These are phyloP conservation scores for Fragum sueziense DNA, from an alignment of 2,888 invertebrate genomes.

Conservation along the genomic window DNA sequence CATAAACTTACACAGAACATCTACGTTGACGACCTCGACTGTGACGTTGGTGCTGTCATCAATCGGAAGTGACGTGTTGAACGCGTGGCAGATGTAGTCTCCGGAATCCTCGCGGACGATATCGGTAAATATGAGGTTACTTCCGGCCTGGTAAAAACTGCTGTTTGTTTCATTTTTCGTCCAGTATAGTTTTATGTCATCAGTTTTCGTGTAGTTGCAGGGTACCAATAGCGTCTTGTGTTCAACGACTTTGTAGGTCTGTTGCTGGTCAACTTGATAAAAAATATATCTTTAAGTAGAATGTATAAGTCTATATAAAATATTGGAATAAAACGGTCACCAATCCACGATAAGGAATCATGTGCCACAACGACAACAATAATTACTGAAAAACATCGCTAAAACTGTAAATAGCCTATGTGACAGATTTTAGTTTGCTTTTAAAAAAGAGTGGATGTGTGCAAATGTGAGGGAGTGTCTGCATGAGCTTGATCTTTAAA, in stretches of 20 bases:
- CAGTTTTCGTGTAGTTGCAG: background rate
- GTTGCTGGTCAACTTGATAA: background rate
- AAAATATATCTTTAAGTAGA: too few species aligned
- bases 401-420: too few species aligned
- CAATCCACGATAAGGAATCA: too few species aligned
- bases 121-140: constrained; percentile 11
- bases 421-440: too few species aligned
- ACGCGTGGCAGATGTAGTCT: constrained; percentile 14
- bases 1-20: constrained; percentile 9
- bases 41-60: constrained; percentile 5
- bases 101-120: constrained; percentile 3
- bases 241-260: constrained; percentile 1
- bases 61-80: constrained; percentile 19
- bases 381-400: too few species aligned
- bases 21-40: constrained; percentile 4
- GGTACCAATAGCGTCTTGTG: constrained; percentile 9
- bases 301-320: too few species aligned
- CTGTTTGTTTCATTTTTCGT: constrained; percentile 6
- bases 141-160: constrained; percentile 14
- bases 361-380: too few species aligned
- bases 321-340: too few species aligned
- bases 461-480: too few species aligned
- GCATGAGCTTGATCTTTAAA: too few species aligned
- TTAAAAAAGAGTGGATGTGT: too few species aligned
- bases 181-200: constrained; percentile 8